Evolutionary conservation across 2,888 invertebrate genomes (phyloP), one percentile per base, ranked within the genome.

Genomic region (Pogonocherus hispidulus): DNA sequence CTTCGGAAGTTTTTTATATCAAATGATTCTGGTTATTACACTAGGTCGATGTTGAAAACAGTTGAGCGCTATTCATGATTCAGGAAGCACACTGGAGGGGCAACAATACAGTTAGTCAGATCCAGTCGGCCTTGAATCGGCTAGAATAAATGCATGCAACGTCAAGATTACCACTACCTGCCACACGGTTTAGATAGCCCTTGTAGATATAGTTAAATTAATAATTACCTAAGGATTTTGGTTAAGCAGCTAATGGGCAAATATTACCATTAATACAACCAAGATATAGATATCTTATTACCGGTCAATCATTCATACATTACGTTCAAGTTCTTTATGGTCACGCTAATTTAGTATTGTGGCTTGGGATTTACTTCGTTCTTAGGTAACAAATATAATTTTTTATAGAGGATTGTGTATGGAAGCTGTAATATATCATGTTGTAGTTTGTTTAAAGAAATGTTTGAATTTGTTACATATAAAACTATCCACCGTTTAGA

Each of bases 121-220:
- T 70, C 76, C 71, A 74, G 78, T 76, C 77, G 78, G 72, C 78
- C 78, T 78, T 78, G 78, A 65, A 75, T 63, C 65, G 63, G 63
- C 64, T 67, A 65, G 69, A 73, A 66, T 69, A 68, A 49, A 63
- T 69, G 59, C 47, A 64, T 64, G 22, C 57, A 46, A 55, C 55
- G 54, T 63, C 63, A 44, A 59, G 22, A 47, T 19, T 59, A 59
- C 47, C 59, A 59, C 59, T 59, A 59, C 59, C 47, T 46, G 59
- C 59, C 27, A 32, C 11, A 27, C 47, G 47, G 46, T 27, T 32
- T 46, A 47, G 19, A 32, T 59, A 59, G 47, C 59, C 47, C 47
- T 47, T 47, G 46, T 46, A 11, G 20, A 3, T 23, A 44, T 46
- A 22, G 44, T 22, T 23, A 44, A 23, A 57, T n/a, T n/a, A n/a